phyloP scores from a whole-genome alignment of 1,140 invertebrate genomes.

The Prorops nasuta region DNA sequence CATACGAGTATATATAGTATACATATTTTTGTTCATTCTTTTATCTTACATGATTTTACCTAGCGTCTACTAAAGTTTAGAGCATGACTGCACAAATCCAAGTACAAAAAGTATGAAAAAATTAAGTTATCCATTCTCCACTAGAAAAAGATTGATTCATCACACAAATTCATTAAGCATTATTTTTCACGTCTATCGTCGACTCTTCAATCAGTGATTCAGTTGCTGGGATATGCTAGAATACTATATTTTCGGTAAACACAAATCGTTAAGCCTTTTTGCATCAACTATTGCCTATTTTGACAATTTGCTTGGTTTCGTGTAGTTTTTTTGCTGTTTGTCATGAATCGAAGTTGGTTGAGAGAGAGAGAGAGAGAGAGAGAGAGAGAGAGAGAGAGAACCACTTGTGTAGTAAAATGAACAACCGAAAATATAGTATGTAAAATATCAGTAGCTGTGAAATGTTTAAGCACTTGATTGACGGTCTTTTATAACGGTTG shows the following conservation, averaged over 20 bases:
- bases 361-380: too few species aligned
- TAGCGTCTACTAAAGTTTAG: slow-evolving; percentile 20
- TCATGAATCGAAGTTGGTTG: too few species aligned
- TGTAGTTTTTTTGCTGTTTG: too few species aligned
- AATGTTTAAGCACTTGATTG: slow-evolving; percentile 35
- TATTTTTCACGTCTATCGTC: slow-evolving; percentile 51
- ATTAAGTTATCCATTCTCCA: slow-evolving; percentile 29
- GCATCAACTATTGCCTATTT: too few species aligned
- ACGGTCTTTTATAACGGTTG: slow-evolving; percentile 54
- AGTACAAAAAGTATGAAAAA: slow-evolving; percentile 25
- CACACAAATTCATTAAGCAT: slow-evolving; percentile 22
- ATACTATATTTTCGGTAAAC: slow-evolving; percentile 32
- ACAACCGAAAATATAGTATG: slow-evolving; percentile 41
- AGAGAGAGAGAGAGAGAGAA: too few species aligned
- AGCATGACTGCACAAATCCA: slow-evolving; percentile 43
- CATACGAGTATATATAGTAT: too few species aligned
- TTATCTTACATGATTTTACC: slow-evolving; percentile 15
- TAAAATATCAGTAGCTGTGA: slow-evolving; percentile 35
- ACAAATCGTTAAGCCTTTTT: too few species aligned
- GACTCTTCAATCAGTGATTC: slow-evolving; percentile 53
- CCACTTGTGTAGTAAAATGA: too few species aligned
- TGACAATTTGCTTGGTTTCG: too few species aligned
- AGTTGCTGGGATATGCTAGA: slow-evolving; percentile 28
- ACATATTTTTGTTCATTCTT: slow-evolving; percentile 4
- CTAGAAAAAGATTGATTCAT: slow-evolving; percentile 28